A percentile compares a stretch with the other conserved stretches of the same genome.
phyloP scores from a whole-genome alignment of 1,140 invertebrate species.

The Psilanteris sp. region DNA sequence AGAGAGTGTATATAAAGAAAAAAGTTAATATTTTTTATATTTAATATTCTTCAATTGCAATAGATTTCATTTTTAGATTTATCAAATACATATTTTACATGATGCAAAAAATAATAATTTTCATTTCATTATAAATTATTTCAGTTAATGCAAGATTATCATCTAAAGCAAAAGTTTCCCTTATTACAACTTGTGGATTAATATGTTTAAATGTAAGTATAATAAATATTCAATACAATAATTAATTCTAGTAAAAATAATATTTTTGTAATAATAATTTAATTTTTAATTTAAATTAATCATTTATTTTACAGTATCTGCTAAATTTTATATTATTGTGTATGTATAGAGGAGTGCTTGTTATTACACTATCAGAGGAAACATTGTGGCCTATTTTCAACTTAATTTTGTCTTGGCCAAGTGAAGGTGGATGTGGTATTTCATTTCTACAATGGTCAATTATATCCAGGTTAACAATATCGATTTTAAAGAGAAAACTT shows the following conservation, averaged over 20 bases:
- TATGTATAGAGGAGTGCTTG: conserved; percentile 69
- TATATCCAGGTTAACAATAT: conserved; percentile 67
- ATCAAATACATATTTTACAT: too few relatives aligned
- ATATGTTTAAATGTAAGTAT: conserved; percentile 36
- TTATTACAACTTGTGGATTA: conserved; percentile 41
- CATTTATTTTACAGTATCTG: conserved; percentile 54
- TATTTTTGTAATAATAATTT: too few relatives aligned
- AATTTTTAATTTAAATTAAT: conserved; percentile 9
- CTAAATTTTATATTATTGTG: conserved; percentile 65
- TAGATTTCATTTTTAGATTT: too few relatives aligned
- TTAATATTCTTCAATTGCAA: too few relatives aligned
- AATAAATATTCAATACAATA: neutral
- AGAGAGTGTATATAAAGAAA: conserved; percentile 73
- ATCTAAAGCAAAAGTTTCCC: conserved; percentile 40
- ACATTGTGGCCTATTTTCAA: conserved; percentile 70
- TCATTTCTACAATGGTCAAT: conserved; percentile 71
- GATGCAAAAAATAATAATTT: too few relatives aligned
- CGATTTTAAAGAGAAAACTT: conserved; percentile 37
- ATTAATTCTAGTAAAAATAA: neutral
- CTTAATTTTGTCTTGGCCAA: conserved; percentile 73
- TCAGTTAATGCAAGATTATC: conserved; percentile 34
- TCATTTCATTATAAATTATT: conserved; percentile 7
- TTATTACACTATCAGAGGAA: conserved; percentile 70
- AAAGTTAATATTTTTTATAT: conserved; percentile 64
- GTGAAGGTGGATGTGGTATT: conserved; percentile 68